Evolutionary conservation across 2,797 vertebrate genomes (phyloP).

Genomic region (Miichthys miiuy): DNA sequence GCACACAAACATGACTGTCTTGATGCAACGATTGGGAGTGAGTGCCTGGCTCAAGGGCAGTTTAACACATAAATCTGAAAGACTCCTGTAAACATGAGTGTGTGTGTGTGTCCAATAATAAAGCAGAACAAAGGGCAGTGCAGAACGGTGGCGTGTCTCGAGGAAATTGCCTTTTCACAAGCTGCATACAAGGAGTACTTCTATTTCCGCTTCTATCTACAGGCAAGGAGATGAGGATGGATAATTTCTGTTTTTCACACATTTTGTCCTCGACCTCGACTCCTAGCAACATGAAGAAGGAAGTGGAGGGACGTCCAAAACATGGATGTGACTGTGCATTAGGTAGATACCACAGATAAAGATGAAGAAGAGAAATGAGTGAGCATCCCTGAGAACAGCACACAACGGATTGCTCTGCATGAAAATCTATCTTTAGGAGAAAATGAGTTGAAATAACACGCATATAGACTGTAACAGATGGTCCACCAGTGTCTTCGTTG

Average conservation of each 20-base stretch:
- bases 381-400: not conserved
- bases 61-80: conserved; percentile 18
- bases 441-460: conserved; percentile 9
- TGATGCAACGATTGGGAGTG: not conserved
- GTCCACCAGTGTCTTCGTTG: not conserved
- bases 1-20: not conserved
- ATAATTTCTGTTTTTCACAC: conserved; percentile 57
- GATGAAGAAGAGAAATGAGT: conserved; percentile 6
- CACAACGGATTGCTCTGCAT: not conserved
- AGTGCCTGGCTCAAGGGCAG: conserved; percentile 16
- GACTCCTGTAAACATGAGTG: conserved; percentile 29
- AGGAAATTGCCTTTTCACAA: conserved; percentile 77
- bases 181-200: conserved; percentile 63
- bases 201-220: conserved; percentile 67
- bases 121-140: conserved; percentile 65
- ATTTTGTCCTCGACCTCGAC: conserved; percentile 12
- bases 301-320: conserved; percentile 11
- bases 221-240: conserved; percentile 51
- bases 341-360: conserved; percentile 10
- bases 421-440: conserved; percentile 19
- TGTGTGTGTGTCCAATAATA: conserved; percentile 49
- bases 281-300: conserved; percentile 3
- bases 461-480: conserved; percentile 37
- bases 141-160: conserved; percentile 39
- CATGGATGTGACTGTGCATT: conserved; percentile 12